Conservation (phyloP, 2,888 invertebrate species). For the Cordilura impudica region DNA sequence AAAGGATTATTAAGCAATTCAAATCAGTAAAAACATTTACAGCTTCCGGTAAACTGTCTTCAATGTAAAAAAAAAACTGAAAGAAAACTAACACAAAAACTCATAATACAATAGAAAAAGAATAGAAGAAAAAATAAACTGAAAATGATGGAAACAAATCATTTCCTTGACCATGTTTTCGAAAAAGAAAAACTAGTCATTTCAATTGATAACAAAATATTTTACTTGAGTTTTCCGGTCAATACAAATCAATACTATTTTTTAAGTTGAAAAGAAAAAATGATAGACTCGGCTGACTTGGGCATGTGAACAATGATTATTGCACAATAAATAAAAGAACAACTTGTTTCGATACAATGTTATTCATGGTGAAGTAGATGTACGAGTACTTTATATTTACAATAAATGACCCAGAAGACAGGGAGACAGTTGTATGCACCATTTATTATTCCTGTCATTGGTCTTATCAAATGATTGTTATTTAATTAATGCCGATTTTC, state of each 20-base stretch:
- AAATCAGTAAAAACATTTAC: slow-evolving; percentile 53
- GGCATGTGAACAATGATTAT: too few relatives aligned
- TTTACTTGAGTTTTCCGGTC: slow-evolving; percentile 62
- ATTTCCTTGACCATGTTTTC: slow-evolving; percentile 44
- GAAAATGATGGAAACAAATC: slow-evolving; percentile 61
- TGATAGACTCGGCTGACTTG: too few relatives aligned
- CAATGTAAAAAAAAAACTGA: slow-evolving; percentile 14
- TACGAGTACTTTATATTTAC: too few relatives aligned
- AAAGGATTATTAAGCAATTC: slow-evolving; percentile 51
- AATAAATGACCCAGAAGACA: too few relatives aligned
- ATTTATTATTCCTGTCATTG: too few relatives aligned
- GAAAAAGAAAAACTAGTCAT: neutral
- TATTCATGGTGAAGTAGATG: too few relatives aligned
- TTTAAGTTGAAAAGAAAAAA: neutral
- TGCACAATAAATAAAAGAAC: too few relatives aligned
- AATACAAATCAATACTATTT: slow-evolving; percentile 52
- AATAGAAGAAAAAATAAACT: slow-evolving; percentile 57
- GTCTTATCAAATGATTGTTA: too few relatives aligned
- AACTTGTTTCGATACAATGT: too few relatives aligned
- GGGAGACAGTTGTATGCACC: too few relatives aligned
- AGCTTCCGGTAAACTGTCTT: slow-evolving; percentile 58
- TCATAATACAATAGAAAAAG: slow-evolving; percentile 40
- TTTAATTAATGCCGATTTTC: too few relatives aligned
- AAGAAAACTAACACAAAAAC: slow-evolving; percentile 6
- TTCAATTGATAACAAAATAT: slow-evolving; percentile 48